Conservation (phyloP, 2,797 vertebrate species). For the Dipus sagitta region DNA sequence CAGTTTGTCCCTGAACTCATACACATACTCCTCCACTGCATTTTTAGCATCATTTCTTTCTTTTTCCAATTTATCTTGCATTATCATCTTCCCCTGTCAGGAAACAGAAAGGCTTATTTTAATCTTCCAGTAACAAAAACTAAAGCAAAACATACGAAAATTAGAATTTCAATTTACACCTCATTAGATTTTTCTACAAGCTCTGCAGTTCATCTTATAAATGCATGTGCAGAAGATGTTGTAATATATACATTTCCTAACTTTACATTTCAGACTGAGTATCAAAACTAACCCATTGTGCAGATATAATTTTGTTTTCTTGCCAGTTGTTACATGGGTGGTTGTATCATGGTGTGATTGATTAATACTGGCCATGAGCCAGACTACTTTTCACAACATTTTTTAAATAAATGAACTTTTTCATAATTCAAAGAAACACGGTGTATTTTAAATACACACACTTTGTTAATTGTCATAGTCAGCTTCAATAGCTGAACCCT, state of each 20-base stretch:
- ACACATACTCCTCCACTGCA: conserved; percentile 92
- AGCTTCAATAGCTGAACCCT: too few relatives aligned
- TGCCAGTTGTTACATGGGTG: neutral
- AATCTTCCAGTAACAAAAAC: neutral
- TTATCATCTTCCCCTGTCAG: conserved; percentile 91
- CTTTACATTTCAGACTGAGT: conserved; percentile 3
- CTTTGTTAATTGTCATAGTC: too few relatives aligned
- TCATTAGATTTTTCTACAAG: neutral
- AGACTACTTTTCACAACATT: neutral
- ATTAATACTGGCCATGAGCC: neutral
- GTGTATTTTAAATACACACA: too few relatives aligned
- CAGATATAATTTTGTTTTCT: neutral
- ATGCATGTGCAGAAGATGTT: neutral
- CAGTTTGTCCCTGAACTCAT: conserved; percentile 91
- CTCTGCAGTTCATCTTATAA: conserved; percentile 28
- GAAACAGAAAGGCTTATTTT: conserved; percentile 6
- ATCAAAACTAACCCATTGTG: neutral
- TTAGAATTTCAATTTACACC: neutral
- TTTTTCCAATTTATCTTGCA: conserved; percentile 92
- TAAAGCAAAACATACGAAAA: neutral
- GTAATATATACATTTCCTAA: neutral
- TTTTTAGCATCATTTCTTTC: conserved; percentile 92
- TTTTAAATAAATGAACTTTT: neutral
- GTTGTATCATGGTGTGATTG: neutral
- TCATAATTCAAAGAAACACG: too few relatives aligned